Evolutionary conservation across 2,797 vertebrate genomes (phyloP).

Genomic region (Psittacula echo): DNA sequence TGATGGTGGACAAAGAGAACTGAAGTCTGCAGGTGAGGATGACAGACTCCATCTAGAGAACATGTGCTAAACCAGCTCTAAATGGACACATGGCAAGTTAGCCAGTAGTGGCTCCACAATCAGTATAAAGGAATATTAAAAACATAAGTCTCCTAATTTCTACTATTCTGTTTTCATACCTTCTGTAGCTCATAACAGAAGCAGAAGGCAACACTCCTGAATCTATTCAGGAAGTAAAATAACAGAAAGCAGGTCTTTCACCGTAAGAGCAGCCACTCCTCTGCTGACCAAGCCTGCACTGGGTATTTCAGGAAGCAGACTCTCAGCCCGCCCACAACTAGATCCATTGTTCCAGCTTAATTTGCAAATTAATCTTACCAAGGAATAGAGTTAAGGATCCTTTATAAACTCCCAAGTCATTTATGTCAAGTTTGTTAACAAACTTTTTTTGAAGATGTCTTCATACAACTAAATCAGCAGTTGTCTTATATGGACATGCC

Average conservation of each 20-base stretch:
- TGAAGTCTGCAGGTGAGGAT: neutral
- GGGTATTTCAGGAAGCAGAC: neutral
- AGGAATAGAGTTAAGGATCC: neutral
- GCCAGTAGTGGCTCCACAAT: neutral
- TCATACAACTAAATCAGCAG: neutral
- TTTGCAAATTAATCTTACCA: neutral
- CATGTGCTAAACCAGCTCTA: neutral
- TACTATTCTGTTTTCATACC: neutral
- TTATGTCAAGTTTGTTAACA: neutral
- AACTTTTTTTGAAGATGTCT: neutral
- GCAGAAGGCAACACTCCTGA: neutral
- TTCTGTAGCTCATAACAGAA: neutral
- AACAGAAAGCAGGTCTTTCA: neutral
- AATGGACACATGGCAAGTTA: neutral
- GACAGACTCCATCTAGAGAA: neutral
- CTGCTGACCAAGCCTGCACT: neutral
- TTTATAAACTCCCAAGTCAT: neutral
- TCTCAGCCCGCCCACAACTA: neutral
- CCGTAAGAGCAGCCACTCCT: neutral
- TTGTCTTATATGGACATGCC: neutral
- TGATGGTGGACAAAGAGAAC: neutral
- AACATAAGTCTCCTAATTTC: neutral
- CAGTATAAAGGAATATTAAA: neutral
- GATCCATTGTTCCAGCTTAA: neutral
- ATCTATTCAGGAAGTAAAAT: neutral